Conservation (phyloP, 2,113 vertebrate species). For the Sapajus apella region DNA sequence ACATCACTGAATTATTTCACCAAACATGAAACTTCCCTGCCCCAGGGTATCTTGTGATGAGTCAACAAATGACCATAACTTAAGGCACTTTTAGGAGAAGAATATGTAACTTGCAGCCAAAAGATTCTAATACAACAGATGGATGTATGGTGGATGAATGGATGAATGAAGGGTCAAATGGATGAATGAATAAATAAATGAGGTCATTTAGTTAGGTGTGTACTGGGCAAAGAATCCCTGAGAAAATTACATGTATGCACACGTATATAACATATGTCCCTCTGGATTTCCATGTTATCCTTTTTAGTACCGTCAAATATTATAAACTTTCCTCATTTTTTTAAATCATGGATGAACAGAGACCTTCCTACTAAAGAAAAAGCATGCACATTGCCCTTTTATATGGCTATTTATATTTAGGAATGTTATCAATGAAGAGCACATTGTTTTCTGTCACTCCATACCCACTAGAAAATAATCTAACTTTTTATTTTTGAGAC, state of each 20-base stretch:
- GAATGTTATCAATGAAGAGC: neutral
- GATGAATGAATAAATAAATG: neutral
- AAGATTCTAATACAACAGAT: neutral
- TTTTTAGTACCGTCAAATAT: neutral
- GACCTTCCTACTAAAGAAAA: neutral
- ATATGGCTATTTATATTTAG: neutral
- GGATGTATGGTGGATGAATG: neutral
- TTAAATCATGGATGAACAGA: neutral
- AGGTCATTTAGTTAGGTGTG: neutral
- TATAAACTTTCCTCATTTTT: neutral
- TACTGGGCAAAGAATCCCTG: neutral
- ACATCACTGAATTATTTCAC: neutral
- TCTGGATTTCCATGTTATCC: neutral
- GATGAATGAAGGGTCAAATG: neutral
- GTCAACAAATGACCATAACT: neutral
- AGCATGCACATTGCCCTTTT: neutral
- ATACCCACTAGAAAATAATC: neutral
- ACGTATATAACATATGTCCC: neutral
- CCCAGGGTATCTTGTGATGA: neutral
- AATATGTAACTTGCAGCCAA: neutral
- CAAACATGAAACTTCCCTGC: neutral
- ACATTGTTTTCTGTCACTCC: neutral
- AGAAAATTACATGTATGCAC: neutral
- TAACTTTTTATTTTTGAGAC: neutral
- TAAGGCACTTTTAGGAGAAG: neutral